Conservation (phyloP, 2,113 vertebrate genomes). For the Scolopax mira region DNA sequence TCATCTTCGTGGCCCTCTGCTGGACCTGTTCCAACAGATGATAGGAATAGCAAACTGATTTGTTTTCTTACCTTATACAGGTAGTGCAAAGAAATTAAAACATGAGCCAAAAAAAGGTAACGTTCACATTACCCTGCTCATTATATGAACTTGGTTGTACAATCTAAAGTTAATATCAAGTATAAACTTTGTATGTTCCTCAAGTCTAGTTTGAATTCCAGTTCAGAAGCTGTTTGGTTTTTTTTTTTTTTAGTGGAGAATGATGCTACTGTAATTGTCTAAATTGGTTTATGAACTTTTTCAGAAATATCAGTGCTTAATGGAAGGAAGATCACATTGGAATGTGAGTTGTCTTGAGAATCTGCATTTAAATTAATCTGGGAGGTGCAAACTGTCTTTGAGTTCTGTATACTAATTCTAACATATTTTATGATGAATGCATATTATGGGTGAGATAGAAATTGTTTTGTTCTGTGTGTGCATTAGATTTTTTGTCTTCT, state of each 20-base stretch:
- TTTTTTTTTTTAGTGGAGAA: not conserved
- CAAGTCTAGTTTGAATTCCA: not conserved
- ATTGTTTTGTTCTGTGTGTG: not conserved
- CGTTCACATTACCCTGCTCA: slow-evolving; percentile 83
- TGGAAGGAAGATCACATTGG: not conserved
- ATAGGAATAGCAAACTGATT: not conserved
- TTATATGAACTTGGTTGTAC: slow-evolving; percentile 85
- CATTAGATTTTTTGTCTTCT: not conserved
- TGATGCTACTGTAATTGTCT: not conserved
- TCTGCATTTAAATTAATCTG: not conserved
- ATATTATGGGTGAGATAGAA: not conserved
- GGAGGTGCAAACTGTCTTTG: not conserved
- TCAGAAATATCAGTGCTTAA: not conserved
- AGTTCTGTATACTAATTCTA: not conserved
- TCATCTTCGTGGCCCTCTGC: no score
- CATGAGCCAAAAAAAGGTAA: slow-evolving; percentile 78
- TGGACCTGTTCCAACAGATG: no score
- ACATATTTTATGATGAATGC: not conserved
- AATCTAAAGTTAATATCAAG: slow-evolving; percentile 79
- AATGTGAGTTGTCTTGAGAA: not conserved
- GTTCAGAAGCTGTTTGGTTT: no score
- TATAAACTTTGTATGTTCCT: not conserved
- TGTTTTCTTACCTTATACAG: slow-evolving; percentile 53
- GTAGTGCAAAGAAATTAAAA: slow-evolving; percentile 87
- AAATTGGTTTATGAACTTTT: not conserved